These are phyloP conservation scores for Vombatus ursinus DNA, from an alignment of 2,113 vertebrate genomes.

Conservation along the genomic window DNA sequence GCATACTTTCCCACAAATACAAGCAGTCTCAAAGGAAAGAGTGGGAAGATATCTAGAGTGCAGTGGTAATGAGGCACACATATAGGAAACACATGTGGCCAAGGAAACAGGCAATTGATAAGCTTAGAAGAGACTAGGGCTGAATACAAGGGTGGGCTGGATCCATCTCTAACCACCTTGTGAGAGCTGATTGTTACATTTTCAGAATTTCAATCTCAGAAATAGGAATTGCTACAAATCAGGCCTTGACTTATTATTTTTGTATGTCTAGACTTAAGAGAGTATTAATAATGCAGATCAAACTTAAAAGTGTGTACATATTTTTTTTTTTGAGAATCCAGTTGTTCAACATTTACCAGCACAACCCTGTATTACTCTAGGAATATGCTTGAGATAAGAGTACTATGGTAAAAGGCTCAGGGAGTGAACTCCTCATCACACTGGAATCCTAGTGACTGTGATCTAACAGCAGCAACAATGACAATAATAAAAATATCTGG, in stretches of 20 bases:
- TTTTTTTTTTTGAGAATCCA: too few species aligned
- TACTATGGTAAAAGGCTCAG: background rate
- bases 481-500: background rate
- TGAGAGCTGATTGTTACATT: background rate
- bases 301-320: too few species aligned
- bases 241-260: too few species aligned
- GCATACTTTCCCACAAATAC: background rate
- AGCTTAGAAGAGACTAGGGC: background rate
- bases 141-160: background rate
- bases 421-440: background rate
- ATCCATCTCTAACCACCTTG: background rate
- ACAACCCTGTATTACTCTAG: too few species aligned
- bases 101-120: background rate
- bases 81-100: background rate
- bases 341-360: too few species aligned
- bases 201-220: background rate
- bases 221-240: background rate
- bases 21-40: background rate
- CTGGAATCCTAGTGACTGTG: background rate
- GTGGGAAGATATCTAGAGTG: background rate
- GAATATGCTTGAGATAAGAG: too few species aligned
- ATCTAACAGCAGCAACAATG: background rate
- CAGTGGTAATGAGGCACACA: background rate
- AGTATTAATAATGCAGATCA: too few species aligned
- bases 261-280: too few species aligned